Conservation (phyloP, 2,888 invertebrate genomes). For the Yponomeuta malinellus region DNA sequence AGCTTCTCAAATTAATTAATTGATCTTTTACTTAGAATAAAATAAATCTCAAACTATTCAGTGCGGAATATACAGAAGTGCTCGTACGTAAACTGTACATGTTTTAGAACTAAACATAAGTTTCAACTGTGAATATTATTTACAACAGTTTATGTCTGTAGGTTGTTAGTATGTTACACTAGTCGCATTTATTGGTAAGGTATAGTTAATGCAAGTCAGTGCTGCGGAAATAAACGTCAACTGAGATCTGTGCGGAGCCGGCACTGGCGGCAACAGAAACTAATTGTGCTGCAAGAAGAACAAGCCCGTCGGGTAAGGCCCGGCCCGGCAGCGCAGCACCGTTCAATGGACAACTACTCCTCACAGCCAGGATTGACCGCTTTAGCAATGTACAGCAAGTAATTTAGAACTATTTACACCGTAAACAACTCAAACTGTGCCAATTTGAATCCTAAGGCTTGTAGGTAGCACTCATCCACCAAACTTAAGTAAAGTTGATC, state of each 20-base stretch:
- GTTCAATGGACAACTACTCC: conserved; percentile 73
- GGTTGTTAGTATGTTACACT: conserved; percentile 67
- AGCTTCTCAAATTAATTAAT: conserved; percentile 73
- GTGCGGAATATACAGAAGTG: conserved; percentile 77
- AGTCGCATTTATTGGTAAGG: conserved; percentile 65
- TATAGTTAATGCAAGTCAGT: conserved; percentile 74
- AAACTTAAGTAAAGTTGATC: conserved; percentile 71
- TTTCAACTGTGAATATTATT: conserved; percentile 71
- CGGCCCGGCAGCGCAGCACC: conserved; percentile 31
- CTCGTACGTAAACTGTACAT: conserved; percentile 76
- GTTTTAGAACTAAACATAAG: conserved; percentile 77
- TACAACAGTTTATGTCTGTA: conserved; percentile 68
- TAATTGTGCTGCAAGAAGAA: conserved; percentile 84
- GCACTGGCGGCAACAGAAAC: conserved; percentile 80
- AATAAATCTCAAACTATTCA: conserved; percentile 71
- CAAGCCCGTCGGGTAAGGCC: conserved; percentile 63
- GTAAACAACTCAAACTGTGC: conserved; percentile 70
- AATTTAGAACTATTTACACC: conserved; percentile 75
- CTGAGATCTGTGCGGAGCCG: conserved; percentile 71
- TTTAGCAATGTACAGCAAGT: conserved; percentile 71
- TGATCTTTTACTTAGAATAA: conserved; percentile 64
- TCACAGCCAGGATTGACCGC: conserved; percentile 72
- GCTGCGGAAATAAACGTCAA: conserved; percentile 75
- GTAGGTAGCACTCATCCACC: conserved; percentile 76
- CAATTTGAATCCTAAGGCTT: conserved; percentile 74